Conservation (phyloP, 2,113 vertebrate species). For the Lanius ludovicianus region DNA sequence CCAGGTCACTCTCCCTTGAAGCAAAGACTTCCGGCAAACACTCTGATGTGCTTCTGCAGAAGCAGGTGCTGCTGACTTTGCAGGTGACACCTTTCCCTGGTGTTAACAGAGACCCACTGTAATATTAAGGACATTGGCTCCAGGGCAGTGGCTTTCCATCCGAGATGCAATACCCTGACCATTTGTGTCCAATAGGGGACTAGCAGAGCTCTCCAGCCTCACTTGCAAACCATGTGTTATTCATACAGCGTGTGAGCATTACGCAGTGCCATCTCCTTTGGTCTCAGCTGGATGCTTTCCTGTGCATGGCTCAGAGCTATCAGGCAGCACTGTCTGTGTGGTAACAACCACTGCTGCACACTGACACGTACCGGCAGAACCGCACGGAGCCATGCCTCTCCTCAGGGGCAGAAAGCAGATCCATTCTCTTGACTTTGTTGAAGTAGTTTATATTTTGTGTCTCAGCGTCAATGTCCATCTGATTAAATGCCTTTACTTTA, state of each 20-base stretch:
- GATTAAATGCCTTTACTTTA: not conserved
- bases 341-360: not conserved
- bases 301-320: not conserved
- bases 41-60: not conserved
- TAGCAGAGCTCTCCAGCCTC: not conserved
- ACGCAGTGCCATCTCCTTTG: not conserved
- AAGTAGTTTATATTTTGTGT: not conserved
- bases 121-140: not conserved
- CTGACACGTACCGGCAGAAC: not conserved
- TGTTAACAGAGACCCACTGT: not conserved
- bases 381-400: not conserved
- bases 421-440: not conserved
- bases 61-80: slow-evolving; percentile 1
- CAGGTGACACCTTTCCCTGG: not conserved
- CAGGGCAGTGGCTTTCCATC: not conserved
- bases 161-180: not conserved
- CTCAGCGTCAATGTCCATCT: not conserved
- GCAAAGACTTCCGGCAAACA: not conserved
- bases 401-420: not conserved
- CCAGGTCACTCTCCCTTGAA: not conserved
- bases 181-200: not conserved
- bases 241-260: not conserved
- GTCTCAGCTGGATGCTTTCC: not conserved
- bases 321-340: not conserved
- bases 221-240: not conserved